phyloP scores from a whole-genome alignment of 1,140 invertebrate species.

The Saccostrea cuccullata region DNA sequence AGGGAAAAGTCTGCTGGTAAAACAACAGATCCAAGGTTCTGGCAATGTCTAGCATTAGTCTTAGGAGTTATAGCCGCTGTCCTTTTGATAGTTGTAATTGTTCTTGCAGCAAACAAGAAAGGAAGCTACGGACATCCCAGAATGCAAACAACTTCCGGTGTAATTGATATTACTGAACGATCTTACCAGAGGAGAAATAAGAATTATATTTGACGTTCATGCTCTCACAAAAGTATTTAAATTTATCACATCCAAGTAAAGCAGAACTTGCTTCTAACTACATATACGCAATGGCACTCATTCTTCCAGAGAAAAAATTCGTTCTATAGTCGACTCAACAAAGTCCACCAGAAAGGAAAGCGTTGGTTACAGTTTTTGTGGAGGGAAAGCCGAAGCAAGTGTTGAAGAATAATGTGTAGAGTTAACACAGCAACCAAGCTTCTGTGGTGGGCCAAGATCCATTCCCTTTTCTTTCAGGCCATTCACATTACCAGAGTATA shows the following conservation, averaged over 20 bases:
- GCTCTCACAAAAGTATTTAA: background rate
- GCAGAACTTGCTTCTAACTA: background rate
- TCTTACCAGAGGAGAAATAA: slow-evolving; percentile 8
- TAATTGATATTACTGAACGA: slow-evolving; percentile 17
- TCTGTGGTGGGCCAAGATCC: too few species aligned
- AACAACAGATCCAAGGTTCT: background rate
- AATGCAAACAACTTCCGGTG: background rate
- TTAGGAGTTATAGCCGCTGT: background rate
- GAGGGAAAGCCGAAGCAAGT: background rate
- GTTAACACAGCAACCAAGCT: background rate
- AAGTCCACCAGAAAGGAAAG: background rate
- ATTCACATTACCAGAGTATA: slow-evolving; percentile 52
- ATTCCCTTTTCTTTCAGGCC: slow-evolving; percentile 25
- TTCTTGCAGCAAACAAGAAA: background rate
- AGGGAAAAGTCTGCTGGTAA: background rate
- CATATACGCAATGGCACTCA: slow-evolving; percentile 1
- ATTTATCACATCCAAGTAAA: background rate
- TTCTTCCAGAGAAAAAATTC: slow-evolving; percentile 2
- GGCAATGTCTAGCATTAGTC: background rate
- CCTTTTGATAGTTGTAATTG: background rate
- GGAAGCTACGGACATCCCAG: background rate
- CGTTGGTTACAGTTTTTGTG: background rate
- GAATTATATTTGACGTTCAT: background rate
- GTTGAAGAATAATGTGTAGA: slow-evolving; percentile 5
- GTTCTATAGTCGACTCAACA: background rate